These are phyloP conservation scores for Sebastes fasciatus DNA, from an alignment of 2,113 vertebrate genomes.

Conservation along the genomic window DNA sequence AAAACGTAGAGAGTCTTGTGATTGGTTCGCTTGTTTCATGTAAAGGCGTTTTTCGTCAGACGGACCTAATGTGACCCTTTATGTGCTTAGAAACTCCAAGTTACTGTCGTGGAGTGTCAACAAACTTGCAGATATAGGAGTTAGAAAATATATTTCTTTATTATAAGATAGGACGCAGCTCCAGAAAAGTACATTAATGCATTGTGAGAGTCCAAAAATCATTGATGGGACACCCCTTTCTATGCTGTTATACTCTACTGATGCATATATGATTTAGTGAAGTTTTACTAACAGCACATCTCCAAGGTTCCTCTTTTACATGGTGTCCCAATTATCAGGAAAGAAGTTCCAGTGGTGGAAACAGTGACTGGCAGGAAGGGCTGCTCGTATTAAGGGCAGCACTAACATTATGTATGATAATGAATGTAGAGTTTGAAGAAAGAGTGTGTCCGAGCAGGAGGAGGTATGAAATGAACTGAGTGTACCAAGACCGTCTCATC, in stretches of 20 bases:
- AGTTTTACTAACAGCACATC: background rate
- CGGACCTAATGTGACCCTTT: too few species aligned
- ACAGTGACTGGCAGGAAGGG: background rate
- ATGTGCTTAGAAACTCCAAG: background rate
- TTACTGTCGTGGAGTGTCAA: background rate
- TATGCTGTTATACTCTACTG: background rate
- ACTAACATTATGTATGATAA: background rate
- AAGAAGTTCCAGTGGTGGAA: background rate
- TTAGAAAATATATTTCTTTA: background rate
- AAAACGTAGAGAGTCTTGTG: too few species aligned
- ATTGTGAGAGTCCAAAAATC: background rate
- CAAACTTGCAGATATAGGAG: background rate
- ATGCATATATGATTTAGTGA: background rate
- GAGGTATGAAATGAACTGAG: background rate
- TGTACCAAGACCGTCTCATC: background rate
- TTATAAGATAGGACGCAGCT: background rate
- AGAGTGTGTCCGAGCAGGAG: background rate
- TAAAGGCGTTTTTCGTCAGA: too few species aligned
- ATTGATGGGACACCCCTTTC: background rate
- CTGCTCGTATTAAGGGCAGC: background rate
- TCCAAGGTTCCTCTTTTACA: background rate
- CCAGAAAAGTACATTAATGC: background rate
- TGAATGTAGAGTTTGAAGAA: background rate
- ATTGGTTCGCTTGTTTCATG: too few species aligned
- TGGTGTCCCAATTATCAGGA: background rate